Base-by-base conservation (phyloP, 1,140 invertebrate species). In the Chymomyza costata region DNA sequence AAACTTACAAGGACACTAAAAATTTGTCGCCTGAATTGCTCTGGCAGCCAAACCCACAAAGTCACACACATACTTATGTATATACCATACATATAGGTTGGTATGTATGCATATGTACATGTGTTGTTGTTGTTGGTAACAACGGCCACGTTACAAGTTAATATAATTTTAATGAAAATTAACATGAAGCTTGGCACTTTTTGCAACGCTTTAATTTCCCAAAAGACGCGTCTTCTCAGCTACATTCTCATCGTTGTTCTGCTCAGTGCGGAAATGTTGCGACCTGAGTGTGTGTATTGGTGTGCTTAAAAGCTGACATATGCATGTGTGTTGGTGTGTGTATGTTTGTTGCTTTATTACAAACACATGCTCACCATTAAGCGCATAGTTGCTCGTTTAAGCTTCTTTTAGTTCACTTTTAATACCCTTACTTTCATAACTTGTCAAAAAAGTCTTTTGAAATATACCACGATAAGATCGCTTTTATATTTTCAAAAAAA, bases 121-220 rank as follows among this genome's bases (percentile, higher is more conserved):
- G 21, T 25, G 21, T 25, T 5, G 21, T 25, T 8, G 8, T 3
- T 25, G 21, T 3, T 8, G 21, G 21, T 25, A 25, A 41, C 44
- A 49, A 44, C 59, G 65, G 73, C 73, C 73, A 66, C 68, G 73
- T 80, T 78, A 73, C 73, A 78, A 78, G 73, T 78, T 78, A 78
- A 78, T 78, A 78, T 78, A 78, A 78, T 78, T 78, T 78, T 78
- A 78, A 78, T 78, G 73, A 78, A 78, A 78, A 78, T 78, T 78
- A 78, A 78, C 73, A 78, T 78, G 73, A 80, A 76, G 73, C 71
- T 54, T 60, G 67, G 71, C 73, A 71, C 71, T 78, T 78, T 76
- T 80, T 80, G 59, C 59, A 67, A 78, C 63, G 67, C 73, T 78
- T 78, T 73, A 80, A 78, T 78, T 78, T 78, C 73, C 73, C 73